Evolutionary conservation across 2,888 invertebrate genomes (phyloP).

Genomic region (Leucoma salicis): DNA sequence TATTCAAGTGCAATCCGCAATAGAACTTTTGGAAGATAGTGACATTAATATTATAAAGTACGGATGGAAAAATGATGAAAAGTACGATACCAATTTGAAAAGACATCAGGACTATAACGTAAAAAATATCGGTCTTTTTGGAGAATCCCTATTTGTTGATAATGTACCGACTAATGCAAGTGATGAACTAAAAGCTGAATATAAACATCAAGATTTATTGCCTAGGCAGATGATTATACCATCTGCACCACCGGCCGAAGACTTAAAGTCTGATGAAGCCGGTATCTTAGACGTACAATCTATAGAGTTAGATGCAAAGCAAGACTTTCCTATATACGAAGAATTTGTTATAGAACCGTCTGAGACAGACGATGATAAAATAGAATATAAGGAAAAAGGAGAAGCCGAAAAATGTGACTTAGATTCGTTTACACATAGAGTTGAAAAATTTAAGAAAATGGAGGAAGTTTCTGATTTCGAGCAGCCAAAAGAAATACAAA

Average conservation of each 20-base stretch:
- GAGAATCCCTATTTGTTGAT: slow-evolving; percentile 52
- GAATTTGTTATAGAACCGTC: slow-evolving; percentile 69
- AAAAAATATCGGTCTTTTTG: slow-evolving; percentile 47
- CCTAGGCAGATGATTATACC: slow-evolving; percentile 53
- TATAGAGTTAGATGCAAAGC: slow-evolving; percentile 72
- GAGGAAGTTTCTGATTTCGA: slow-evolving; percentile 39
- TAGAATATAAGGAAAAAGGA: slow-evolving; percentile 44
- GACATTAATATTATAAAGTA: slow-evolving; percentile 36
- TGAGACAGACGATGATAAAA: slow-evolving; percentile 66
- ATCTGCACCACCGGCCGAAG: slow-evolving; percentile 60
- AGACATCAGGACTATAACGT: slow-evolving; percentile 43
- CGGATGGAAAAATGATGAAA: slow-evolving; percentile 50
- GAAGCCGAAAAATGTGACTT: slow-evolving; percentile 44
- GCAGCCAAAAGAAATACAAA: slow-evolving; percentile 12
- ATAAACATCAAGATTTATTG: slow-evolving; percentile 47
- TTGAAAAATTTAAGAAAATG: slow-evolving; percentile 64
- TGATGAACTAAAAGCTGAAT: slow-evolving; percentile 65
- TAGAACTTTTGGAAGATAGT: slow-evolving; percentile 49
- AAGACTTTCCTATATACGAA: slow-evolving; percentile 67
- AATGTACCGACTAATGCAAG: slow-evolving; percentile 57
- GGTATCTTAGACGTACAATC: slow-evolving; percentile 64
- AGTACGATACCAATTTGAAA: slow-evolving; percentile 6
- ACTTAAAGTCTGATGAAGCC: slow-evolving; percentile 61
- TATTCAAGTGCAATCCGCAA: slow-evolving; percentile 57
- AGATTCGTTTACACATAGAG: slow-evolving; percentile 67